Conservation (phyloP, 2,113 vertebrate species). For the Rissa tridactyla region DNA sequence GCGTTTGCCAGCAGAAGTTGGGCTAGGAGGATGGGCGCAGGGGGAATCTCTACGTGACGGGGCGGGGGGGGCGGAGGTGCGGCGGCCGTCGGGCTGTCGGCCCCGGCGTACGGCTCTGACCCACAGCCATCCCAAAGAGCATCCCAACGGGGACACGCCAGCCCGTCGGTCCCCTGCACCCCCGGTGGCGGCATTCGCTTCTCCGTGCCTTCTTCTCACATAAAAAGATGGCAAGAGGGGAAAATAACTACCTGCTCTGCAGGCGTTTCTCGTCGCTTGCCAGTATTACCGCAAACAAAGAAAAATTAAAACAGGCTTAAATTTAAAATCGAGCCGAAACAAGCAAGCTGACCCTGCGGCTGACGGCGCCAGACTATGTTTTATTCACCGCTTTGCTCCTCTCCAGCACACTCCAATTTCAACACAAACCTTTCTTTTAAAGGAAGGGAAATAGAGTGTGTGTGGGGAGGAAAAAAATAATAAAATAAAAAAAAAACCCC, state of each 20-base stretch:
- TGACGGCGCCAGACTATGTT: neutral
- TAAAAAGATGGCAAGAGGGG: accelerated
- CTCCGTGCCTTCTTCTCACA: neutral
- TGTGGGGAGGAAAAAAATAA: too few relatives aligned
- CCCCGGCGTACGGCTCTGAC: accelerated
- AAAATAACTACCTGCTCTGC: neutral
- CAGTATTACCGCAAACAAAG: neutral
- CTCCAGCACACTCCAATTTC: neutral
- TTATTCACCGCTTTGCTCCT: slow-evolving; percentile 19
- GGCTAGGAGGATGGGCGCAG: accelerated
- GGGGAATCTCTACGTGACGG: accelerated
- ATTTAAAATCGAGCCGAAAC: neutral
- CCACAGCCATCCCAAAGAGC: neutral
- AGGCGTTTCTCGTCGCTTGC: neutral
- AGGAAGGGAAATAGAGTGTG: neutral
- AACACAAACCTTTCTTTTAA: neutral
- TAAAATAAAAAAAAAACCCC: neutral
- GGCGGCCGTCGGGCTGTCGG: accelerated
- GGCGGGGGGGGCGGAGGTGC: neutral
- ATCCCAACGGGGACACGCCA: neutral
- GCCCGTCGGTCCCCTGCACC: accelerated
- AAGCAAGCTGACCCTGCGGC: slow-evolving; percentile 35
- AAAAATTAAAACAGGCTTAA: neutral
- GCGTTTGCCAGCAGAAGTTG: neutral
- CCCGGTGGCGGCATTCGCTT: accelerated